phyloP scores from a whole-genome alignment of 2,113 vertebrate species.

The Xiphorhynchus elegans region DNA sequence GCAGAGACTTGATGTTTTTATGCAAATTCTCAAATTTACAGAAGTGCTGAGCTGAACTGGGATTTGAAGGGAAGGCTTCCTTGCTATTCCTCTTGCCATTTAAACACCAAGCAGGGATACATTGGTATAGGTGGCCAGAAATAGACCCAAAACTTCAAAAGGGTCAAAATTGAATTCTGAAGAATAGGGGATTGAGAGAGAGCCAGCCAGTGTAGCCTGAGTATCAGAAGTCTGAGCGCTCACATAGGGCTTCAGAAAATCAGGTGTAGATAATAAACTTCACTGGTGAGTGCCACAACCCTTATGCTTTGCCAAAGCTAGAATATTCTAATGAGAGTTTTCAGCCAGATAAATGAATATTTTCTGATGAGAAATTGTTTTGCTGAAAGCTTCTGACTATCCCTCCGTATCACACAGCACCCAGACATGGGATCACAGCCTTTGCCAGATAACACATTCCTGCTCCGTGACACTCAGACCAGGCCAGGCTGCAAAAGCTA shows the following conservation, averaged over 20 bases:
- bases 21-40: conserved; percentile 39
- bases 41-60: conserved; percentile 8
- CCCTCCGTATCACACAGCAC: not conserved
- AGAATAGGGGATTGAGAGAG: not conserved
- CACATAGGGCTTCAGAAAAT: not conserved
- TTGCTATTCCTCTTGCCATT: conserved; percentile 15
- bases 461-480: not conserved
- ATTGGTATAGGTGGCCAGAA: not conserved
- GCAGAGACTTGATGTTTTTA: not conserved
- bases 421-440: not conserved
- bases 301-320: not conserved
- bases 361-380: not conserved
- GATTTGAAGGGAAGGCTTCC: conserved; percentile 6
- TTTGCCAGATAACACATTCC: not conserved
- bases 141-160: conserved; percentile 12
- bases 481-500: not conserved
- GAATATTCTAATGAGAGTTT: not conserved
- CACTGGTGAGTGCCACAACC: not conserved
- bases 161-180: not conserved
- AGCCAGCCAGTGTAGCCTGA: not conserved
- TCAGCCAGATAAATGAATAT: not conserved
- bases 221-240: not conserved
- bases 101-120: not conserved
- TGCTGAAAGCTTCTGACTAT: not conserved
- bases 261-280: not conserved